Base-by-base conservation (phyloP, 2,797 vertebrate genomes). In the Enteromius fasciolatus region DNA sequence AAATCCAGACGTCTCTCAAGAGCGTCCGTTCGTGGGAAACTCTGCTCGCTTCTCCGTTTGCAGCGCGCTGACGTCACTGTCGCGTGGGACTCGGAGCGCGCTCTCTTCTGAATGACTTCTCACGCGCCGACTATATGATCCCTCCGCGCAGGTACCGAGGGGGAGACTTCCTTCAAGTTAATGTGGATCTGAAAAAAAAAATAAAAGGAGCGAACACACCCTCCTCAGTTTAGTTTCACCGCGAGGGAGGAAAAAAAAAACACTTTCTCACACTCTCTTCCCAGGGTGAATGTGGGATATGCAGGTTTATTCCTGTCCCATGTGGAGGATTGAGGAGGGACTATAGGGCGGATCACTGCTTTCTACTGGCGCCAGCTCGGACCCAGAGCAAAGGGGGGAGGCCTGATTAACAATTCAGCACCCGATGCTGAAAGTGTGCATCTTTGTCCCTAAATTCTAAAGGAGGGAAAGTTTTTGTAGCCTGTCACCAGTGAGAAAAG, bases 21-120 rank as follows among this genome's bases (percentile, higher is more conserved):
- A 69, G 50, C 25, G 80, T 66, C 63, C 72, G 78, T 39, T 80
- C 82, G 77, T 20, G 86, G 74, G 85, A 86, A 86, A 85, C 73
- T 90, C 88, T 84, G 86, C 52, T 85, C 14, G 86, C 57, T 85
- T 50, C 86, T 91, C 89, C 90, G 92, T 88, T 85, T 9, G 31
- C 0, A 87, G 87, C 89, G 41, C 31, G 39, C 84, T 54, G 79
- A 75, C 44, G 82, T 83, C 64, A 68, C 83, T 4, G 79, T 36
- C 69, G 79, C 86, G 61, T 76, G 83, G 83, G 73, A 50, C 82
- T 87, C 87, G 78, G 87, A 90, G 87, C 89, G 31, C 48, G 28
- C 14, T 54, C 12, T 28, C 88, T 89, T 89, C 89, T 92, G 82
- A 93, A 92, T 93, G 92, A 91, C 89, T 86, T 90, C 88, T 85